These are phyloP conservation scores for Platynereis dumerilii DNA, from an alignment of 2,888 invertebrate species.

Conservation along the genomic window DNA sequence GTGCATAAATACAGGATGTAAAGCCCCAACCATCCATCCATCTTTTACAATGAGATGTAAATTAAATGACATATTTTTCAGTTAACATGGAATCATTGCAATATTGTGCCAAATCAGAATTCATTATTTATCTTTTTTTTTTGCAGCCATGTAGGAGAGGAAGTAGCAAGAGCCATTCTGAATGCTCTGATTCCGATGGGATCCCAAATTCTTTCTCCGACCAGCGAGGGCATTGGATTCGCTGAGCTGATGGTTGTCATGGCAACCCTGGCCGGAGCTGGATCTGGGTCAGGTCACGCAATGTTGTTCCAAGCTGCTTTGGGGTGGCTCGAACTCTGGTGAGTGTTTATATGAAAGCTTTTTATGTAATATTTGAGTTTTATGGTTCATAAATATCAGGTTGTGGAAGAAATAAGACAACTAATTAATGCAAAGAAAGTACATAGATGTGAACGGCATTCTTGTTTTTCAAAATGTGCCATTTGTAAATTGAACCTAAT, in stretches of 20 bases:
- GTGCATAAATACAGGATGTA: too few relatives aligned
- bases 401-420: too few relatives aligned
- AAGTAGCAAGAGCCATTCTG: conserved; percentile 72
- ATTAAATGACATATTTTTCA: too few relatives aligned
- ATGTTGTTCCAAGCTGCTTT: conserved; percentile 80
- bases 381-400: too few relatives aligned
- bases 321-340: conserved; percentile 73
- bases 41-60: too few relatives aligned
- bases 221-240: conserved; percentile 76
- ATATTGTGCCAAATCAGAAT: too few relatives aligned
- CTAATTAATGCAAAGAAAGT: background rate
- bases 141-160: conserved; percentile 67
- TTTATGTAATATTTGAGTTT: too few relatives aligned
- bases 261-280: conserved; percentile 85
- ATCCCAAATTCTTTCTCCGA: conserved; percentile 71
- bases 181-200: conserved; percentile 78
- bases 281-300: conserved; percentile 80
- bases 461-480: too few relatives aligned
- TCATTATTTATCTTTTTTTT: background rate
- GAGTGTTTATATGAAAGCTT: conserved; percentile 28
- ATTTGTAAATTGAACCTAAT: too few relatives aligned
- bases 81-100: too few relatives aligned
- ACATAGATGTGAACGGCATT: too few relatives aligned
- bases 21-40: too few relatives aligned
- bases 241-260: conserved; percentile 79